These are phyloP conservation scores for Tachycineta bicolor DNA, from an alignment of 2,113 vertebrate genomes.

Conservation along the genomic window DNA sequence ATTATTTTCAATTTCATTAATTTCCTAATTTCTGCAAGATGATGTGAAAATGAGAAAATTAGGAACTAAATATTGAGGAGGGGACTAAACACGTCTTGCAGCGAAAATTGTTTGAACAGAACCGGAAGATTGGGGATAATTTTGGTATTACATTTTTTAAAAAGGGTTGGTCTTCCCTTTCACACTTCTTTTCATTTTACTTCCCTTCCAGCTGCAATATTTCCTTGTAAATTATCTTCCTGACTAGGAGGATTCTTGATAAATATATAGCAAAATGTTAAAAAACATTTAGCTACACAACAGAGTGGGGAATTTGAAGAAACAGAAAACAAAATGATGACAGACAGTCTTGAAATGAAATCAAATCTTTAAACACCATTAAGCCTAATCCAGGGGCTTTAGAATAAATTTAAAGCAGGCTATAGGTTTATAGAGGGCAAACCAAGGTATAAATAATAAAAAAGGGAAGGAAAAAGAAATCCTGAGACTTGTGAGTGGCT, in stretches of 20 bases:
- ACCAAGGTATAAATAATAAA: background rate
- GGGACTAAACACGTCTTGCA: background rate
- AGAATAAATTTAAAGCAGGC: conserved; percentile 10
- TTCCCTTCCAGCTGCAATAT: background rate
- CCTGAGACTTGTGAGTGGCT: background rate
- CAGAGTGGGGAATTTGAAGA: background rate
- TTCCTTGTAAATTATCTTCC: background rate
- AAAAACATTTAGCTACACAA: background rate
- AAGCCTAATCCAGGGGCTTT: background rate
- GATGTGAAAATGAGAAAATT: background rate
- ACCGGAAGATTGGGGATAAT: background rate
- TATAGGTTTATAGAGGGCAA: background rate
- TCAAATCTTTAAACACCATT: background rate
- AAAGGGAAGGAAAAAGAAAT: background rate
- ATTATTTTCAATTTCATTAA: background rate
- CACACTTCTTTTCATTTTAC: background rate
- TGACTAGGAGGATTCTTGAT: background rate
- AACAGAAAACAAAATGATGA: background rate
- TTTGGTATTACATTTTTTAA: accelerated
- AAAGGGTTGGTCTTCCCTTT: background rate
- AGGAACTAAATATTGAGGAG: background rate
- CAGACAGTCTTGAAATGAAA: background rate
- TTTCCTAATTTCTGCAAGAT: background rate
- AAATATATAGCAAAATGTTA: background rate
- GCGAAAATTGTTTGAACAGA: background rate